phyloP scores from a whole-genome alignment of 2,888 invertebrate genomes.

The Ormyrus rosae region DNA sequence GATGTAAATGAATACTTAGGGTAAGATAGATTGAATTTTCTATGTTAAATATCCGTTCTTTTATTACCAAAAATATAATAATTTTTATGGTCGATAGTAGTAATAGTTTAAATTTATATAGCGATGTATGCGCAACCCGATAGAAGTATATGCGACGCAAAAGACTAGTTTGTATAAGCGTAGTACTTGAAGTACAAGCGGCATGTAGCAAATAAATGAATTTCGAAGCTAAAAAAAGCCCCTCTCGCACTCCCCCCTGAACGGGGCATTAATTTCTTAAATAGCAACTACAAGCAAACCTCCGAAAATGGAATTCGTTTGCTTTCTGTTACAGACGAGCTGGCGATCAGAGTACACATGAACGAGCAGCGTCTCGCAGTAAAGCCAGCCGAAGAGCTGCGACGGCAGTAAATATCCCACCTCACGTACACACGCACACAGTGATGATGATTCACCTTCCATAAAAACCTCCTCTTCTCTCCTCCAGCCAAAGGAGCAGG shows the following conservation, averaged over 20 bases:
- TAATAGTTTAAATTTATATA: too few species aligned
- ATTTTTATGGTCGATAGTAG: too few species aligned
- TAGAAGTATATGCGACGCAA: too few species aligned
- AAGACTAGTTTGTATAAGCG: too few species aligned
- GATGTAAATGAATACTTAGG: too few species aligned
- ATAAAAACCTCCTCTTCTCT: constrained; percentile 14
- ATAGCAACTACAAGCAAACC: neutral
- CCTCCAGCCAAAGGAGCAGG: neutral
- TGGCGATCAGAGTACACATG: constrained; percentile 97
- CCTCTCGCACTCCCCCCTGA: neutral
- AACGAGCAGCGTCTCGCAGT: constrained; percentile 78
- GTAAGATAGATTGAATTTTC: neutral
- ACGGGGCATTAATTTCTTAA: neutral
- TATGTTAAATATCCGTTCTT: neutral
- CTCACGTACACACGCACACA: constrained; percentile 10
- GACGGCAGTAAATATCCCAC: constrained; percentile 29
- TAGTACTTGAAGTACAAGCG: too few species aligned
- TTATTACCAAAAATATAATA: too few species aligned
- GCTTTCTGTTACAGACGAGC: constrained; percentile 84
- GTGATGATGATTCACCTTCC: constrained; percentile 4
- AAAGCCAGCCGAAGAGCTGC: constrained; percentile 35
- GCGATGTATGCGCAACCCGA: too few species aligned
- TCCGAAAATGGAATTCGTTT: neutral
- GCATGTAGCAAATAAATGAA: too few species aligned
- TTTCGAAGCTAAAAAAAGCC: too few species aligned